These are phyloP conservation scores for Caerostris darwini DNA, from an alignment of 1,140 invertebrate species.

Conservation along the genomic window DNA sequence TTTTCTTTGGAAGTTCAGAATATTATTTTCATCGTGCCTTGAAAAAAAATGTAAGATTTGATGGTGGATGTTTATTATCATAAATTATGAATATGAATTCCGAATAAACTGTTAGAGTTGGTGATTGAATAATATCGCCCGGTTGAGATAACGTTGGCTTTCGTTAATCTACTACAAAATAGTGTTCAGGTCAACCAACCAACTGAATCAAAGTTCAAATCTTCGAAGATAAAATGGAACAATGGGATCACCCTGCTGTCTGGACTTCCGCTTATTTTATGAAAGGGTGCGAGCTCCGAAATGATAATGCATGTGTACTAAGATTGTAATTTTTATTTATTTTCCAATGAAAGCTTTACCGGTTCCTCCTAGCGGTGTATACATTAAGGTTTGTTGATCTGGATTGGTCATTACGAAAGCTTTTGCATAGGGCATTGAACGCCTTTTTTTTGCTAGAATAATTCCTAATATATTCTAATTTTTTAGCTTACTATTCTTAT, in stretches of 20 bases:
- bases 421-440: neutral
- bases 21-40: no score
- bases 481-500: neutral
- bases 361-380: neutral
- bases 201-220: conserved; percentile 58
- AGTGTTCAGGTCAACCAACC: conserved; percentile 55
- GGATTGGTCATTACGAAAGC: neutral
- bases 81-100: neutral
- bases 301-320: neutral
- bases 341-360: neutral
- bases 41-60: no score
- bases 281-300: conserved; percentile 25
- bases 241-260: conserved; percentile 12
- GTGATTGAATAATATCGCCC: neutral
- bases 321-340: conserved; percentile 12
- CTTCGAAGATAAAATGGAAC: conserved; percentile 31
- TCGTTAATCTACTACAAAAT: conserved; percentile 14
- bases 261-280: conserved; percentile 20
- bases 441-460: no score
- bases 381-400: conserved; percentile 4
- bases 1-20: no score
- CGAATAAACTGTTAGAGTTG: neutral
- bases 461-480: neutral
- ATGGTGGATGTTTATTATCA: no score
- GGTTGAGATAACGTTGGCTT: neutral